phyloP scores from a whole-genome alignment of 2,797 vertebrate genomes.

The Myotis pilosus region DNA sequence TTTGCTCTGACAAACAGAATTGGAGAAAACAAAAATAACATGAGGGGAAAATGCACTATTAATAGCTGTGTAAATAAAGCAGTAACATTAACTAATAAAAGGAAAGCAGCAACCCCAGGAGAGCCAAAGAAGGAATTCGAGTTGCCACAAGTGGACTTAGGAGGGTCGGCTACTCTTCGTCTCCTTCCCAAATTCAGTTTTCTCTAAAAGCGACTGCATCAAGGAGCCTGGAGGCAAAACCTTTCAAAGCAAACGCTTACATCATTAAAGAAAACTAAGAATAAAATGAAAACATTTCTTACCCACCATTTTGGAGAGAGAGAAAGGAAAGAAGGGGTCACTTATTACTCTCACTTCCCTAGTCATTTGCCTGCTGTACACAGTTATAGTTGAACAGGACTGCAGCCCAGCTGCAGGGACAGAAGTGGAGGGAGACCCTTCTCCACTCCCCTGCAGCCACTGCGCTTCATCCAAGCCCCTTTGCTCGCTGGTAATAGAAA shows the following conservation, averaged over 20 bases:
- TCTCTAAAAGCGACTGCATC: conserved; percentile 36
- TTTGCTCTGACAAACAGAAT: conserved; percentile 71
- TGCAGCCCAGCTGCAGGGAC: not conserved
- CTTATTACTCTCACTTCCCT: not conserved
- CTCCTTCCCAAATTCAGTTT: conserved; percentile 58
- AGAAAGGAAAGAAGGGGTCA: not conserved
- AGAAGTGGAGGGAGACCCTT: not conserved
- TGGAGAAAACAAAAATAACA: conserved; percentile 79
- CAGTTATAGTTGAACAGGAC: not conserved
- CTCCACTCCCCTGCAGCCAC: fast-evolving
- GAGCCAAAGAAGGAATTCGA: conserved; percentile 69
- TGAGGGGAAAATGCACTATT: conserved; percentile 61
- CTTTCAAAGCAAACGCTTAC: conserved; percentile 54
- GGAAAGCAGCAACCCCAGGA: conserved; percentile 70
- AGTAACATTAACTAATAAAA: conserved; percentile 78
- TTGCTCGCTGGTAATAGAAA: not conserved
- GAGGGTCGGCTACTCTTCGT: not conserved
- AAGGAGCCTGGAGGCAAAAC: not conserved
- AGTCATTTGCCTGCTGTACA: not conserved
- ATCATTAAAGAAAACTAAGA: conserved; percentile 51
- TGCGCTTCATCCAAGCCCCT: not conserved
- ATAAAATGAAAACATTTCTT: not conserved
- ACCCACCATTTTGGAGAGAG: not conserved
- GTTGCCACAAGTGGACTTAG: not conserved
- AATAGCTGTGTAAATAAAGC: conserved; percentile 82